A percentile compares a stretch with the other conserved stretches of the same genome.
phyloP scores from a whole-genome alignment of 1,140 invertebrate genomes.

The Delia radicum region DNA sequence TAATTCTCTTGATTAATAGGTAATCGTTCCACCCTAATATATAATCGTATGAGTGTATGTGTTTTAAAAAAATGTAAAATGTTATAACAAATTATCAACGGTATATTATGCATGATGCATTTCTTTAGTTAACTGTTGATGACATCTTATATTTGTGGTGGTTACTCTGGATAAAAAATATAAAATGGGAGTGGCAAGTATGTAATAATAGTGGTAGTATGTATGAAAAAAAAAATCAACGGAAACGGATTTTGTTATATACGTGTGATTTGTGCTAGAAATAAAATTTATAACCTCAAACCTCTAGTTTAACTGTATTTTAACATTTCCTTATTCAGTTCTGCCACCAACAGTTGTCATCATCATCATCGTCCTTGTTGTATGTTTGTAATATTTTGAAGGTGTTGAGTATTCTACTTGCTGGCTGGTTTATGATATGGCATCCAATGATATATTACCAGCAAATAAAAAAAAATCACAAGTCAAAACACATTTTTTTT shows the following conservation, averaged over 20 bases:
- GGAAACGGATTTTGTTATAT: constrained; percentile 15
- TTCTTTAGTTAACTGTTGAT: constrained; percentile 21
- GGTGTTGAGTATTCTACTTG: constrained; percentile 10
- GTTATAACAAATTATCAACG: constrained; percentile 17
- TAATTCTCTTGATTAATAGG: no score
- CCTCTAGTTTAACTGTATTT: no score
- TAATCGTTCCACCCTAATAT: no score
- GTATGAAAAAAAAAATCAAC: neutral
- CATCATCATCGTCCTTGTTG: neutral
- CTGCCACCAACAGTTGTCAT: neutral
- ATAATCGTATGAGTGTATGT: no score
- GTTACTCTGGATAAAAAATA: neutral
- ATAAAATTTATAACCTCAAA: constrained; percentile 22
- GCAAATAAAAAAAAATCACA: constrained; percentile 16
- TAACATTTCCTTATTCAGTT: neutral
- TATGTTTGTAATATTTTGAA: neutral
- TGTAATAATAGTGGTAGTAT: no score
- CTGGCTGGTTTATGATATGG: neutral
- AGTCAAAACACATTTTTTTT: neutral
- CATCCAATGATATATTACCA: constrained; percentile 17
- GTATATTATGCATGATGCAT: constrained; percentile 24
- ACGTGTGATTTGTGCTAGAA: constrained; percentile 20
- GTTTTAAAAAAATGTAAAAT: no score
- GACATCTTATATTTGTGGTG: constrained; percentile 8
- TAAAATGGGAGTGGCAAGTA: no score